phyloP scores from a whole-genome alignment of 64 coral and sea anemone species.

The Montipora cactus region DNA sequence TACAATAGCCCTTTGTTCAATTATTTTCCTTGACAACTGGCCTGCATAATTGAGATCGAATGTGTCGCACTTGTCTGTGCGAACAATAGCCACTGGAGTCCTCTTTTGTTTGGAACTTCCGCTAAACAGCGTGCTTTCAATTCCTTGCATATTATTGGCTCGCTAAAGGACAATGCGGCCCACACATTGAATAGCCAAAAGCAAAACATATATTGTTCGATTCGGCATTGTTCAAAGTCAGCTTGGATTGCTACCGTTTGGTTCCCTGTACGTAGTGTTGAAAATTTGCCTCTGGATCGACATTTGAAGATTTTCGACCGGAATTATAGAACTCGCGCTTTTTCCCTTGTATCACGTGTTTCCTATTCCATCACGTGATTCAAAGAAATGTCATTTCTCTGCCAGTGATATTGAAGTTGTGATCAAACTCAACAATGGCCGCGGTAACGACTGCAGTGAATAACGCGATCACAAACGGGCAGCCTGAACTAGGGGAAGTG shows the following conservation, averaged over 20 bases:
- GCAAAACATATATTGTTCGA: slow-evolving; percentile 76
- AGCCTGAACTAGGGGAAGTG: slow-evolving; percentile 93
- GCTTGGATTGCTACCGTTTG: slow-evolving; percentile 68
- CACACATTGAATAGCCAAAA: slow-evolving; percentile 75
- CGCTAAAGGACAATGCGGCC: slow-evolving; percentile 66
- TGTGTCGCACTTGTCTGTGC: slow-evolving; percentile 70
- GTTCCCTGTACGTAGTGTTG: slow-evolving; percentile 15
- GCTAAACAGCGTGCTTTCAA: slow-evolving; percentile 92
- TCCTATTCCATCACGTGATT: slow-evolving; percentile 89
- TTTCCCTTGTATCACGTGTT: slow-evolving; percentile 74
- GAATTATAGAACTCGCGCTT: slow-evolving; percentile 57
- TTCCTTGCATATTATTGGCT: slow-evolving; percentile 95
- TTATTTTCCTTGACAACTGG: slow-evolving; percentile 49
- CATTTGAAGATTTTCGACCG: slow-evolving; percentile 43
- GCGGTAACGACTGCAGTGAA: slow-evolving; percentile 74
- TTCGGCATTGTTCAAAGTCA: slow-evolving; percentile 80
- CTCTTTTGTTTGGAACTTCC: slow-evolving; percentile 90
- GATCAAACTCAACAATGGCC: slow-evolving; percentile 89
- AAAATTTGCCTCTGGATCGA: slow-evolving; percentile 24
- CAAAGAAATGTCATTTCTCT: slow-evolving; percentile 86
- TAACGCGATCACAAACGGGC: slow-evolving; percentile 77
- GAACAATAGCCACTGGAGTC: slow-evolving; percentile 67
- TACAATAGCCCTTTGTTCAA: slow-evolving; percentile 79
- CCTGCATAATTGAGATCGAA: slow-evolving; percentile 63
- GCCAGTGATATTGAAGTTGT: slow-evolving; percentile 77